These are phyloP conservation scores for Serinus canaria DNA, from an alignment of 2,113 vertebrate genomes.

Conservation along the genomic window DNA sequence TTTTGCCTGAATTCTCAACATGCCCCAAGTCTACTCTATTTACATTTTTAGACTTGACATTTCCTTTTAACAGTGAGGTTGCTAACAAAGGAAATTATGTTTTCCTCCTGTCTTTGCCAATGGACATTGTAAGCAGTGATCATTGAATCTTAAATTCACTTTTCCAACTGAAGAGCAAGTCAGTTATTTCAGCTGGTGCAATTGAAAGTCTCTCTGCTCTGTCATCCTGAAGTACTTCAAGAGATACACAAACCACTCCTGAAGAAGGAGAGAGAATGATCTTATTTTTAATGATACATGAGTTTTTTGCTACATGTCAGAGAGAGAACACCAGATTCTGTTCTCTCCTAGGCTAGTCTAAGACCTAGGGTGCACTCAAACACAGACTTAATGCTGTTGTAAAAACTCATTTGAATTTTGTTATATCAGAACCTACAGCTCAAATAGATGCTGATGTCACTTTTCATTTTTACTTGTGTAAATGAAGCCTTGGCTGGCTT, in stretches of 20 bases:
- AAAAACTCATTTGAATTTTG: neutral
- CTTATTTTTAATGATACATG: neutral
- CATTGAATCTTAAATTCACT: neutral
- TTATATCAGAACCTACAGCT: neutral
- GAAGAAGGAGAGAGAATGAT: neutral
- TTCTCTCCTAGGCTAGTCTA: neutral
- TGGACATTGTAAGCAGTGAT: neutral
- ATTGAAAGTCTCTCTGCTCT: neutral
- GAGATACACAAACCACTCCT: neutral
- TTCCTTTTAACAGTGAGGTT: neutral
- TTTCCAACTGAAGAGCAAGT: neutral
- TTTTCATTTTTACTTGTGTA: neutral
- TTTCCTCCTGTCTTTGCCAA: neutral
- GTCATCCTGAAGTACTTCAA: neutral
- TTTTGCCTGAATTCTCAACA: neutral
- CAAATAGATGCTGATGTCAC: neutral
- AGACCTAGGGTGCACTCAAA: neutral
- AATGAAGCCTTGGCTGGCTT: neutral
- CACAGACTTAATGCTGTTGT: neutral
- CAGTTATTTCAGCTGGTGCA: constrained; percentile 22
- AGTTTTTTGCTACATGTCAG: neutral
- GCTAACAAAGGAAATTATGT: neutral
- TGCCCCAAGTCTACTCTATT: neutral
- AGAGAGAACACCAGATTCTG: neutral
- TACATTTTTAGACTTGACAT: neutral